These are phyloP conservation scores for Cryptomyrus ogoouensis DNA, from an alignment of 2,113 vertebrate species.

Conservation along the genomic window DNA sequence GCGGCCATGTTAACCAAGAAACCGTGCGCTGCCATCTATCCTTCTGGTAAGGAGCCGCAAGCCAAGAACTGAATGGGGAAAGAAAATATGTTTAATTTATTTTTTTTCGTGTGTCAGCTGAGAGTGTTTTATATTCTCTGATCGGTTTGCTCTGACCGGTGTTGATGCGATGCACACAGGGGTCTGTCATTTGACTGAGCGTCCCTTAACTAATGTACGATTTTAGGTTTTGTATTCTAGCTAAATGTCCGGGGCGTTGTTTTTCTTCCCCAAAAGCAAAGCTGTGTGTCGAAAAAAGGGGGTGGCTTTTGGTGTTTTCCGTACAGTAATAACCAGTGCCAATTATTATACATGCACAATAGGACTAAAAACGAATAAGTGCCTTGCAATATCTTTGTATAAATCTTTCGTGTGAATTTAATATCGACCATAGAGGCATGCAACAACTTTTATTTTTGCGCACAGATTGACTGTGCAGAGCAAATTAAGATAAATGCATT, in stretches of 20 bases:
- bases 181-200: neutral
- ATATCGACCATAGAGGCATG: neutral
- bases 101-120: neutral
- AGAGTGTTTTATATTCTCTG: neutral
- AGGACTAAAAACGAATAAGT: neutral
- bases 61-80: constrained; percentile 18
- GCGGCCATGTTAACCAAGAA: constrained; percentile 99
- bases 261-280: neutral
- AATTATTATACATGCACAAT: neutral
- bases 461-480: neutral
- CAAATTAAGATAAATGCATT: neutral
- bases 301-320: neutral
- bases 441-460: neutral
- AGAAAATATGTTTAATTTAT: neutral
- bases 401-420: neutral
- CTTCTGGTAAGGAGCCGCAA: constrained; percentile 71
- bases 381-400: neutral
- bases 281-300: neutral
- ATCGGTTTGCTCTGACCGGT: neutral
- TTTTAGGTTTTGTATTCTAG: neutral
- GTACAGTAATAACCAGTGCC: neutral
- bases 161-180: neutral
- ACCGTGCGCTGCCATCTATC: constrained; percentile 73
- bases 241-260: neutral
- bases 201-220: neutral